Evolutionary conservation across 2,113 vertebrate species (phyloP).

Genomic region (Alethe diademata): DNA sequence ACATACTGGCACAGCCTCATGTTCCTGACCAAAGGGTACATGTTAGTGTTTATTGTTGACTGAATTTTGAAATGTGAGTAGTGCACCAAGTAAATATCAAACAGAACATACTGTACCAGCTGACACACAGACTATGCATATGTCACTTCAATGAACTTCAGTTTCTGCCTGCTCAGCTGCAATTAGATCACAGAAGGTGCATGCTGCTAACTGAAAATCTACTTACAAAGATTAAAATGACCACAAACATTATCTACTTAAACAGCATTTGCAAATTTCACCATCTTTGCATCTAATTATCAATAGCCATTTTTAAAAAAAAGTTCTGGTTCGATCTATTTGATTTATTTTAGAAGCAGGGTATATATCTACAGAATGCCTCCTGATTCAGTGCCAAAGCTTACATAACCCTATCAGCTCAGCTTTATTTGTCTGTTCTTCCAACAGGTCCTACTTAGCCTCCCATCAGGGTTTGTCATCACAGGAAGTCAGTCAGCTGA

Average conservation of each 20-base stretch:
- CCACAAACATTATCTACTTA: neutral
- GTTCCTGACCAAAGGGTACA: neutral
- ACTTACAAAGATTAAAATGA: neutral
- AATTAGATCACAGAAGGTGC: neutral
- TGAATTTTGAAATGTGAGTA: constrained; percentile 19
- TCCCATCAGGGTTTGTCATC: neutral
- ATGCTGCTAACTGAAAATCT: neutral
- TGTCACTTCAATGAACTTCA: constrained; percentile 10
- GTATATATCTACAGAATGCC: neutral
- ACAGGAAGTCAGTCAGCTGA: neutral
- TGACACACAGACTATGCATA: neutral
- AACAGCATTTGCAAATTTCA: neutral
- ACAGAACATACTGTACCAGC: constrained; percentile 16
- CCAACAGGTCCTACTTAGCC: neutral
- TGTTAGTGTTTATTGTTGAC: neutral
- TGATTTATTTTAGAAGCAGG: neutral
- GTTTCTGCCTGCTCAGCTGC: constrained; percentile 13
- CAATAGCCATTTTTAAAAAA: neutral
- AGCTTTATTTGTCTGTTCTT: neutral
- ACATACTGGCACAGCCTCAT: neutral
- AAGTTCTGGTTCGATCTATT: neutral
- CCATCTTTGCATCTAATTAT: neutral
- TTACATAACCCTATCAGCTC: neutral
- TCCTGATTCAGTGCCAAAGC: neutral
- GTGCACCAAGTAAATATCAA: constrained; percentile 7